Evolutionary conservation across 2,113 vertebrate genomes (phyloP).

Genomic region (Clarias batrachus): DNA sequence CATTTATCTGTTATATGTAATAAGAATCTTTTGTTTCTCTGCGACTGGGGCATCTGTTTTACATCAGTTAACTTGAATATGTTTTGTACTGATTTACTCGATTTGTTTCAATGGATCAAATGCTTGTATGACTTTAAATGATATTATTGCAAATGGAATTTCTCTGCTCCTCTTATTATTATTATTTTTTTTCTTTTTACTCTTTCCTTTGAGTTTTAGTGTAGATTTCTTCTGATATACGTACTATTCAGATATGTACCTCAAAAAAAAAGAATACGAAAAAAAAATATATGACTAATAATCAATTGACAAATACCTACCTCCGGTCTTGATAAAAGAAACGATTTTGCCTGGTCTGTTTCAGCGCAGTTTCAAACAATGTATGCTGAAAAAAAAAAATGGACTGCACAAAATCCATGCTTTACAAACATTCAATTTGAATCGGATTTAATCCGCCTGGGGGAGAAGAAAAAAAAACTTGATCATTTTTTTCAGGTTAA

Average conservation of each 20-base stretch:
- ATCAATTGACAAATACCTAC: conserved; percentile 89
- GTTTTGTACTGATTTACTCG: conserved; percentile 85
- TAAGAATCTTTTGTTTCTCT: conserved; percentile 71
- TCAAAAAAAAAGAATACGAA: conserved; percentile 74
- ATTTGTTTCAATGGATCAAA: conserved; percentile 80
- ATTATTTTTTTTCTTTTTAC: conserved; percentile 48
- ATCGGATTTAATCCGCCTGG: conserved; percentile 75
- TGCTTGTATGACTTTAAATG: conserved; percentile 78
- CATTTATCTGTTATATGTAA: conserved; percentile 62
- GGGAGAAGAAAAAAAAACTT: conserved; percentile 72
- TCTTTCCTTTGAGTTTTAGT: conserved; percentile 48
- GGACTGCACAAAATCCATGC: conserved; percentile 80
- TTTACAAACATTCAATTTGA: conserved; percentile 72
- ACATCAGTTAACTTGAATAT: conserved; percentile 91
- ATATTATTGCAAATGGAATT: conserved; percentile 74
- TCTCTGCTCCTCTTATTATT: conserved; percentile 50
- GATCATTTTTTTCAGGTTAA: conserved; percentile 87
- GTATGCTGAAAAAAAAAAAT: conserved; percentile 62
- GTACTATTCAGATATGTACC: conserved; percentile 87
- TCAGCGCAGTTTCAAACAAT: conserved; percentile 69
- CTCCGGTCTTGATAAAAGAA: conserved; percentile 85
- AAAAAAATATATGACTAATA: conserved; percentile 72
- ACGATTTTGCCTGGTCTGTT: conserved; percentile 72
- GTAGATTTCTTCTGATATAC: conserved; percentile 65
- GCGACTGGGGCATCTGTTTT: conserved; percentile 78